Conservation (phyloP, 2,888 invertebrate species). For the Xanthia icteritia region DNA sequence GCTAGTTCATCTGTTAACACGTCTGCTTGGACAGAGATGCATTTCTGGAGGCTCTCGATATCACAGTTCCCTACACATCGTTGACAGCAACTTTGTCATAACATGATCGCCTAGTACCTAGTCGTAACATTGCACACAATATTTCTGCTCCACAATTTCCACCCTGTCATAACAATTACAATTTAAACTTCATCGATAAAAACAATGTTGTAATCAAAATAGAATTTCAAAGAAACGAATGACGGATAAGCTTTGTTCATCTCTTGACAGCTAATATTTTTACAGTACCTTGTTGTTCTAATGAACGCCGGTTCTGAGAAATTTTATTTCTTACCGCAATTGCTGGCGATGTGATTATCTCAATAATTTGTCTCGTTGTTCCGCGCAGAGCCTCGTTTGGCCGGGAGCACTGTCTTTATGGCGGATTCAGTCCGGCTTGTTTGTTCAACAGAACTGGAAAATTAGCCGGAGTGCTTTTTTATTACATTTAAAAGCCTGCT, state of each 20-base stretch:
- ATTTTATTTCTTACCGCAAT: conserved; percentile 73
- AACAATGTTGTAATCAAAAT: conserved; percentile 32
- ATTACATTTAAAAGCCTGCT: conserved; percentile 80
- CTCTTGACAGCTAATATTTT: conserved; percentile 68
- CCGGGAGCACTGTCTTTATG: conserved; percentile 72
- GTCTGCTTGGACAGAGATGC: conserved; percentile 33
- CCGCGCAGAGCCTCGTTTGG: conserved; percentile 61
- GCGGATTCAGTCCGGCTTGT: conserved; percentile 68
- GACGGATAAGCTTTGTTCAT: conserved; percentile 47
- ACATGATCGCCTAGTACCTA: conserved; percentile 7
- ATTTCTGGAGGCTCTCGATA: conserved; percentile 28
- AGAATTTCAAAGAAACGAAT: conserved; percentile 45
- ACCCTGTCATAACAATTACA: conserved; percentile 27
- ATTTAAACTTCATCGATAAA: conserved; percentile 41
- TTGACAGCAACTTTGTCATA: conserved; percentile 18
- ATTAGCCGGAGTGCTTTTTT: conserved; percentile 86
- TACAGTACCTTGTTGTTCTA: conserved; percentile 60
- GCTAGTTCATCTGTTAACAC: conserved; percentile 28
- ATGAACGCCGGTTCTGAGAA: conserved; percentile 67
- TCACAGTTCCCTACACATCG: conserved; percentile 5
- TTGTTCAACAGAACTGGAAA: conserved; percentile 74
- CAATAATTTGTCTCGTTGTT: conserved; percentile 74
- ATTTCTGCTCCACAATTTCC: background rate
- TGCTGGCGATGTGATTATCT: conserved; percentile 75
- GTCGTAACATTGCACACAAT: background rate